These are phyloP conservation scores for Molorchus minor DNA, from an alignment of 2,888 invertebrate genomes.

Conservation along the genomic window DNA sequence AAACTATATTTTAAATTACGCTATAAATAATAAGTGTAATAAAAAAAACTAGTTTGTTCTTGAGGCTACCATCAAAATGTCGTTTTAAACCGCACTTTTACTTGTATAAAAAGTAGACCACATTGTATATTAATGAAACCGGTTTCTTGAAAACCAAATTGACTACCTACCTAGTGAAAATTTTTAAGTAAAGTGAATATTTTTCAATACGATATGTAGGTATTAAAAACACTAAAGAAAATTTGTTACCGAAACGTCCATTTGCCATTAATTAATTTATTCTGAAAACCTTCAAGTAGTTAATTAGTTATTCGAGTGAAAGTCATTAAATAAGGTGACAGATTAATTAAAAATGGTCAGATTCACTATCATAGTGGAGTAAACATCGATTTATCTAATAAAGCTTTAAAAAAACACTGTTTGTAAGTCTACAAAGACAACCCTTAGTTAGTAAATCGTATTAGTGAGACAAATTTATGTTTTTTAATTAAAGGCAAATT, in stretches of 20 bases:
- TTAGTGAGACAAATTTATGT: no score
- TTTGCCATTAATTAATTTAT: constrained; percentile 11
- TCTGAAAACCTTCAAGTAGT: constrained; percentile 4
- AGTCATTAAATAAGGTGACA: background rate
- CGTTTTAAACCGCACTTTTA: constrained; percentile 10
- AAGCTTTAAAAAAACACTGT: no score
- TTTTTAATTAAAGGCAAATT: background rate
- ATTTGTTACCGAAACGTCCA: no score
- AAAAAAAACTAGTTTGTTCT: background rate
- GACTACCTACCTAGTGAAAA: no score
- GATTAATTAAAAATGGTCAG: background rate
- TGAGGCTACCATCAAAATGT: constrained; percentile 3
- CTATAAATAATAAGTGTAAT: no score
- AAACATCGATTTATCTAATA: no score
- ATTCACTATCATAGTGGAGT: no score
- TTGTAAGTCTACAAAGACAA: no score
- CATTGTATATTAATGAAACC: constrained; percentile 7
- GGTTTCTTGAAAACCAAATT: no score
- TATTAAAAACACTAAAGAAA: no score
- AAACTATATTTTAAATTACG: no score
- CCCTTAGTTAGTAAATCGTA: no score
- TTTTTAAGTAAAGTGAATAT: background rate
- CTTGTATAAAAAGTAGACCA: constrained; percentile 13
- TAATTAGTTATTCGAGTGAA: constrained; percentile 9
- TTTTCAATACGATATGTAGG: background rate